Evolutionary conservation across 2,797 vertebrate genomes (phyloP), one percentile per base, ranked within the genome.

Genomic region (Malacoctenus gilli): DNA sequence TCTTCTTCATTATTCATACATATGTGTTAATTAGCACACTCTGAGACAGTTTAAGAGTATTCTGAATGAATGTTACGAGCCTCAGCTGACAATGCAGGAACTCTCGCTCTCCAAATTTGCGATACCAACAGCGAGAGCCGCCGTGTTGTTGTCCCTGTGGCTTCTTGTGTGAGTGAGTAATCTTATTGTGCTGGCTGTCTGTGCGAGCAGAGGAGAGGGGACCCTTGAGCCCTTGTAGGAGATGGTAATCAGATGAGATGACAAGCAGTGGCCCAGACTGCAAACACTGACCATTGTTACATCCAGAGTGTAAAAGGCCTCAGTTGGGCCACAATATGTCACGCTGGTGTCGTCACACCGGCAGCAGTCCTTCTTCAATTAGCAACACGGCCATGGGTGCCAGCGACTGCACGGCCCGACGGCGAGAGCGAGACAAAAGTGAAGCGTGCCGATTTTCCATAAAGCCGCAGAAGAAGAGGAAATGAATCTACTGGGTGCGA

Each of bases 181-280:
- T 83, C 72, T 69, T 58, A 66, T 59, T 83, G 71, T 83, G 70
- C 58, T 50, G 70, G 25, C 60, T 71, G 64, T 72, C 57, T 76
- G 61, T 77, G 59, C 48, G 51, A 6, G 28, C 51, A 72, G 66
- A 75, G 59, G 66, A 72, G 70, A 79, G 50, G 56, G 60, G 61
- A 79, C 80, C 77, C 81, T 75, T 74, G 75, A 83, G 78, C 67
- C 16, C 55, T 79, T 75, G 65, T 66, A 66, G 75, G 67, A 80
- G 71, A 77, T 79, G 81, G 64, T 77, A 82, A 82, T 85, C 76
- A 73, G 79, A 79, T 43, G 22, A 84, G 80, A 85, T 79, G 82
- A 77, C 75, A 85, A 78, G 70, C 68, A 64, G 58, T 66, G 75
- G 67, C 69, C 75, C 72, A 59, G 30, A 77, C 67, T 78, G 68